Evolutionary conservation across 2,888 invertebrate species (phyloP), one percentile per base, ranked within the genome.

Genomic region (Gymnosoma rotundatum): DNA sequence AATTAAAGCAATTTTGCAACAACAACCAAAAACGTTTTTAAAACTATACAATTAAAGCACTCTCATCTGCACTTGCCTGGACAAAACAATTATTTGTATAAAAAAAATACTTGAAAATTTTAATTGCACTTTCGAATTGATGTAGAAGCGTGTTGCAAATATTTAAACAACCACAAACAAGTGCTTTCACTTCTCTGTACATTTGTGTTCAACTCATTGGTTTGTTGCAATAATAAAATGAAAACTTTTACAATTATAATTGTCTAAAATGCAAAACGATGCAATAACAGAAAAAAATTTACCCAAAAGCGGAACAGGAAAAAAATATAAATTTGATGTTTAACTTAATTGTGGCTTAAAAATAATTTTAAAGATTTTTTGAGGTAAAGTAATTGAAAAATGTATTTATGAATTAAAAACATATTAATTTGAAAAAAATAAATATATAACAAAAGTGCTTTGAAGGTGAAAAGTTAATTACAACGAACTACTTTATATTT

Each of bases 41-140:
- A 73, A 61, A 75, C 61, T 14, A 36, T 58, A 32, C 20, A 20
- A 54, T 6, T 14, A 58, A 75, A 66, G 54, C 58, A 60, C 38
- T 67, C 38, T 1, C 58, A 21, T 42, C 25, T 60, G 61, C 20
- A 45, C 52, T 73, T 38, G 20, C 50, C 25, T 21, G 56, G 56
- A 18, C 56, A 70, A 12, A 81, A 81, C 75, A 69, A 69, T 70
- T 72, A 75, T 75, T 81, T 70, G 38, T 42, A 64, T 63, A 48
- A 42, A 56, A 69, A 56, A 56, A 56, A 56, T 52, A 48, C 74
- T 80, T 74, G 21, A 75, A 69, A 81, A 75, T 74, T 81, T 75
- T 75, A 69, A 81, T 74, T 81, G 74, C 74, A 50, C 69, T 58
- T 72, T 78, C 64, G 56, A 56, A 56, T 58, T 25, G 25, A 38